Base-by-base conservation (phyloP, 2,113 vertebrate species). In the Perca flavescens region DNA sequence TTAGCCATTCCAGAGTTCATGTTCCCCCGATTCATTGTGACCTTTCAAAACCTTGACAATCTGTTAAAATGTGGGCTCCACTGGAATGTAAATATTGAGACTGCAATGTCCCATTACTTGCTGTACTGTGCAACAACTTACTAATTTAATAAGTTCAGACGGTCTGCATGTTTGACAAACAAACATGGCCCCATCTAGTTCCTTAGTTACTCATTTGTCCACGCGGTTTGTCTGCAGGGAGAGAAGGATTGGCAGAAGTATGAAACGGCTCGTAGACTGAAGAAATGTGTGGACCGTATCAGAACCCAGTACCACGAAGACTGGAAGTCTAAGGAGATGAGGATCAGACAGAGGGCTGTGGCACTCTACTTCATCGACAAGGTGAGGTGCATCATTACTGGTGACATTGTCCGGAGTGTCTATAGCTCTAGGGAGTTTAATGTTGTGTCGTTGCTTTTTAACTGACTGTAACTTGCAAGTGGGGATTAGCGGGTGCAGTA, bases 181-280 rank as follows among this genome's bases (percentile, higher is more conserved):
- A 50, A 50, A 68, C 10, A 34, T 14, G 1, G 15, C n/a, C 52
- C 3, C 4, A 3, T 72, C 1, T 65, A 60, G 60, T 57, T 64
- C 14, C 56, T 40, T 22, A 11, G 12, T 49, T 25, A 12, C 31
- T 63, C 14, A 47, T 60, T 49, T 3, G 0, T 43, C 5, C 9
- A 12, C 9, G 1, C 3, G 10, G 13, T 69, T 34, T 71, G 13
- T 60, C 36, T 82, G 34, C 83, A 99, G 98, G 98, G 98, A 70
- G 98, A 99, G 92, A 99, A 99, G 84, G 98, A 99, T 83, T 98
- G 98, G 98, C 98, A 99, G 93, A 99, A 99, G 89, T 99, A 99
- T 0, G 98, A 99, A 94, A 99, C 95, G 0, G 98, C 98, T 58
- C 96, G 98, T 52, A 93, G 96, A 81, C 94, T 99, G 87, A 99